Evolutionary conservation across 1,140 invertebrate species (phyloP), one percentile per base, ranked within the genome.

Genomic region (Sipha flava): DNA sequence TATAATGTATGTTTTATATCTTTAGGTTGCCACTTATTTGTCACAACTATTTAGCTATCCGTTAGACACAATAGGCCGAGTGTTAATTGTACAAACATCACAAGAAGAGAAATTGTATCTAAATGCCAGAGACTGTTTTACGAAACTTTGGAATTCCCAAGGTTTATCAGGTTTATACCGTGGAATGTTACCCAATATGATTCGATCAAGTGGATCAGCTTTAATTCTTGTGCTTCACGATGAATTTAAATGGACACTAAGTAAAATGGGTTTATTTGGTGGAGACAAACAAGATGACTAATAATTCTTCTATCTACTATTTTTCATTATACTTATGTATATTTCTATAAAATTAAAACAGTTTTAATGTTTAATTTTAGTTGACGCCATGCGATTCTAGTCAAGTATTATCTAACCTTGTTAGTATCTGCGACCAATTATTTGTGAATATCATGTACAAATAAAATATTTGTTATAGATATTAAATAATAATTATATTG

Each of bases 321-420:
- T 75, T 75, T 54, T 75, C 70, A n/a, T 49, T 52, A 47, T 70
- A 43, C n/a, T 47, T 66, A 66, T 40, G 40, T 66, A 47, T 18
- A 45, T 68, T 70, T 70, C 18, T 45, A 10, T n/a, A 70, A 45
- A 31, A 64, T 45, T 16, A 26, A 45, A 45, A 2, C 45, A 54
- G 34, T 57, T 52, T 23, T 43, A 43, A 26, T 59, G 52, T 77
- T 40, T 43, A 34, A 52, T 54, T 54, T 49, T 73, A 77, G 73
- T 57, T 57, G 37, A 57, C 21, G 34, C 52, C 16, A 57, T 37
- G 40, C 43, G 40, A 57, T 77, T 77, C 73, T 77, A 77, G 73
- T 77, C 73, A 77, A 77, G 52, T 77, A 77, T 43, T 77, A 3
- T 77, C 47, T 54, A 75, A 75, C 49, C 72, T 75, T 77, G 52